Evolutionary conservation across 2,797 vertebrate species (phyloP), one percentile per base, ranked within the genome.

Genomic region (Cossypha polioptera): DNA sequence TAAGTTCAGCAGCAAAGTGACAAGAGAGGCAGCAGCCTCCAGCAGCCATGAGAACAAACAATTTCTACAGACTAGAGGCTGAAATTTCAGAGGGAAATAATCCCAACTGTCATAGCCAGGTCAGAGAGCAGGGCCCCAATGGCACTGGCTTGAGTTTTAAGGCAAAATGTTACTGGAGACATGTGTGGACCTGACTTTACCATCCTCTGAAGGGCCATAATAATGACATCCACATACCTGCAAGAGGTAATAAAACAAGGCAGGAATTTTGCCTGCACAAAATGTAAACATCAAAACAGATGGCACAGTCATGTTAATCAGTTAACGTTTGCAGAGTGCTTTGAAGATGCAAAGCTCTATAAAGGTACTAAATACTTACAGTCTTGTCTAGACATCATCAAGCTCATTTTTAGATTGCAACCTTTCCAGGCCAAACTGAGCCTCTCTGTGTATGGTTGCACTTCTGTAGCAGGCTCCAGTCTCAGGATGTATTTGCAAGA

Each of bases 331-430:
- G 84, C 84, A 80, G 78, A 81, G 76, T 31, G 82, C 95, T 96
- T 95, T 95, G 92, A 93, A 96, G 89, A 85, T 88, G 67, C 75
- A 94, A 92, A 95, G 86, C 77, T 45, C 67, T 69, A 58, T 83
- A 82, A 92, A 97, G 94, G 86, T 91, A 91, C 94, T 94, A 95
- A 95, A 91, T 76, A 65, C 96, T 88, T 91, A 81, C 36, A 71
- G 93, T 93, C 95, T 91, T 97, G 95, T 96, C 94, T 94, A 96
- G 95, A 95, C 95, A 96, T 78, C 92, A 86, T 92, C 93, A 88
- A 54, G 87, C 85, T 92, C 82, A 73, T 88, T 94, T 95, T 88
- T 42, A 91, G 85, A 79, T 11, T 51, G 66, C 85, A 96, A n/a
- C 91, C 85, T 91, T 86, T 81, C 57, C 73, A 91, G 91, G 72